phyloP scores from a whole-genome alignment of 53 echinoderm and acorn worm genomes.

The Hippasteria phrygiana region DNA sequence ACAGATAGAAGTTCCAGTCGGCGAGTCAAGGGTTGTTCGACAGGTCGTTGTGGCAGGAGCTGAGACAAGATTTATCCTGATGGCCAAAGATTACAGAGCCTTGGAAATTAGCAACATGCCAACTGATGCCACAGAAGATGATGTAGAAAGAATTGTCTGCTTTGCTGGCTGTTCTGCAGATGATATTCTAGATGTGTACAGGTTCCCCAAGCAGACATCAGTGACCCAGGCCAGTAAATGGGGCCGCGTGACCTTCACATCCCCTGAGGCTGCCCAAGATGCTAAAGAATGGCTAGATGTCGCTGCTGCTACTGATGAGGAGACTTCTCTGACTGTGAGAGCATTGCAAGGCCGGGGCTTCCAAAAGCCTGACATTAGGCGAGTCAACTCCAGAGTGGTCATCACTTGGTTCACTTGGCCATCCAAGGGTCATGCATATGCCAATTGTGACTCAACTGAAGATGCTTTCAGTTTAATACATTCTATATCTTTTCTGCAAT shows the following conservation, averaged over 20 bases:
- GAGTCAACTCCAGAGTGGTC: constrained; percentile 31
- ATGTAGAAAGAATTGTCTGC: constrained; percentile 24
- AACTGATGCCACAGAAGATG: background rate
- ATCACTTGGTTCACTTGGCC: constrained; percentile 65
- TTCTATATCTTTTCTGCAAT: background rate
- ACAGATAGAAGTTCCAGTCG: constrained; percentile 66
- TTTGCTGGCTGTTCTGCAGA: constrained; percentile 20
- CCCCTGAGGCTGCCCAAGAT: constrained; percentile 46
- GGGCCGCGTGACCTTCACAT: constrained; percentile 71
- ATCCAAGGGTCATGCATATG: constrained; percentile 54
- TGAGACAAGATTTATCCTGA: constrained; percentile 62
- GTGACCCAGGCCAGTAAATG: constrained; percentile 42
- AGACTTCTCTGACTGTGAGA: background rate
- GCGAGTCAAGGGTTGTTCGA: constrained; percentile 61
- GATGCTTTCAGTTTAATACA: background rate
- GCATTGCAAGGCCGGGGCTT: background rate
- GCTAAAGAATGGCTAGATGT: constrained; percentile 25
- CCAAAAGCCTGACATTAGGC: constrained; percentile 13
- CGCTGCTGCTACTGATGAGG: background rate
- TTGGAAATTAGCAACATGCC: constrained; percentile 58
- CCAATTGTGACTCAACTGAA: constrained; percentile 44
- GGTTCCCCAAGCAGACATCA: constrained; percentile 49
- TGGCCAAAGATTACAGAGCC: constrained; percentile 66
- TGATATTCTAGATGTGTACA: constrained; percentile 61
- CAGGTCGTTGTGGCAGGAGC: constrained; percentile 64